Evolutionary conservation across 2,113 vertebrate genomes (phyloP).

Genomic region (Ammodytes marinus): DNA sequence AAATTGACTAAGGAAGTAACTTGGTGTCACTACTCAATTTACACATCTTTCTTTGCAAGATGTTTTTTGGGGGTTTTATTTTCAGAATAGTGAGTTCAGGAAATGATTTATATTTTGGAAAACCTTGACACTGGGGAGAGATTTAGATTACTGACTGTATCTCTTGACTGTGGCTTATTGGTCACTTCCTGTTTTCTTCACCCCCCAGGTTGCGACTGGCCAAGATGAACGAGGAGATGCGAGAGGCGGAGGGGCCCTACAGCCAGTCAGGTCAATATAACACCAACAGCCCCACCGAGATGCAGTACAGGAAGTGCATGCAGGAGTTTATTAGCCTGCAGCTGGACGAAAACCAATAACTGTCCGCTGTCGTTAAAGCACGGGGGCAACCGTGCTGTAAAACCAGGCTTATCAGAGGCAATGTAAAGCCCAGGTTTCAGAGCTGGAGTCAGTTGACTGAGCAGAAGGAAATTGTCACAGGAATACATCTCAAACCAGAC

Average conservation of each 20-base stretch:
- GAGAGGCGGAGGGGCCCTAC: constrained; percentile 96
- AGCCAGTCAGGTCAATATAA: constrained; percentile 98
- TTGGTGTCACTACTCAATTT: constrained; percentile 10
- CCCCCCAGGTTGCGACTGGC: constrained; percentile 92
- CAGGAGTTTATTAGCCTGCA: constrained; percentile 97
- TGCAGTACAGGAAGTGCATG: constrained; percentile 97
- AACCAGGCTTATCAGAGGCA: background rate
- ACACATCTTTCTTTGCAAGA: background rate
- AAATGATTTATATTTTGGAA: background rate
- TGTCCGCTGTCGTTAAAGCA: background rate
- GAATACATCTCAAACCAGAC: background rate
- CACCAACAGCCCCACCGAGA: constrained; percentile 94
- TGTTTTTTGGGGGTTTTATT: no score
- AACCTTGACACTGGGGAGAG: background rate
- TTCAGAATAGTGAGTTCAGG: no score
- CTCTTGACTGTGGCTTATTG: background rate
- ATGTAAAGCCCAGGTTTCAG: constrained; percentile 15
- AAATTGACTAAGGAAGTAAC: background rate
- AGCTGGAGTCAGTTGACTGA: constrained; percentile 33
- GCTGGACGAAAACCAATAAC: constrained; percentile 87
- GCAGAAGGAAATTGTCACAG: background rate
- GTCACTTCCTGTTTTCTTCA: constrained; percentile 1
- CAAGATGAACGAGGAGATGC: constrained; percentile 99
- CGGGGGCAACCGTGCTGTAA: background rate
- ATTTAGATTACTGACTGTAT: background rate